Conservation (phyloP, 2,888 invertebrate species). For the Sinelater perroti region DNA sequence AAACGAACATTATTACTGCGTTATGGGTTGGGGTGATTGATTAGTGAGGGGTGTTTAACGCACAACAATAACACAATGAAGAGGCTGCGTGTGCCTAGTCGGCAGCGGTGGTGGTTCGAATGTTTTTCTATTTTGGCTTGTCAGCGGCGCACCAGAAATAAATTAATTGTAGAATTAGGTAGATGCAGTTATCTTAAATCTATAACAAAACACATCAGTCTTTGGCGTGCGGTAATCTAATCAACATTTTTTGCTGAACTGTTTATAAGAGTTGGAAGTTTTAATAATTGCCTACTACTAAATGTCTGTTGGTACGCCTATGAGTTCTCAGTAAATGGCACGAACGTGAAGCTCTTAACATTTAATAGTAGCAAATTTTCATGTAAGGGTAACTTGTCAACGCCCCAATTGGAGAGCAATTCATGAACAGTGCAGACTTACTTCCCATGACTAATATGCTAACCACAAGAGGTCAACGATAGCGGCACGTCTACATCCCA, state of each 20-base stretch:
- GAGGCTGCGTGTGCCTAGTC: slow-evolving; percentile 39
- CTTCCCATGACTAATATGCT: slow-evolving; percentile 34
- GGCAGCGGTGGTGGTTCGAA: slow-evolving; percentile 3
- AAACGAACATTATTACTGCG: slow-evolving; percentile 7
- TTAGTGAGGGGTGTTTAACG: slow-evolving; percentile 46
- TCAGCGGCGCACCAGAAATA: slow-evolving; percentile 10
- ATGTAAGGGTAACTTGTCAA: slow-evolving; percentile 18
- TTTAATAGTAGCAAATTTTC: slow-evolving; percentile 18
- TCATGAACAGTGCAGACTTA: slow-evolving; percentile 25
- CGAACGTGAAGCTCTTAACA: slow-evolving; percentile 11
- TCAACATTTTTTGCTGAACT: too few species aligned
- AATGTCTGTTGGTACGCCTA: too few species aligned
- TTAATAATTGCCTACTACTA: too few species aligned
- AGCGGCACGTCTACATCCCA: too few species aligned
- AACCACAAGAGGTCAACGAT: neutral
- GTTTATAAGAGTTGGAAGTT: too few species aligned
- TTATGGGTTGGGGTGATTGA: slow-evolving; percentile 39
- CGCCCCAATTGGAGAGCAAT: slow-evolving; percentile 5
- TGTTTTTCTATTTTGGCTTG: slow-evolving; percentile 4
- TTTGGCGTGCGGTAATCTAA: too few species aligned
- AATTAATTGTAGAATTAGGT: too few species aligned
- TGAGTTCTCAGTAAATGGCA: slow-evolving; percentile 1
- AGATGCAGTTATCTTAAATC: too few species aligned
- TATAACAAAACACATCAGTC: too few species aligned
- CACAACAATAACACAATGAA: slow-evolving; percentile 44